Evolutionary conservation across 1,140 invertebrate species (phyloP).

Genomic region (Lethrus apterus): DNA sequence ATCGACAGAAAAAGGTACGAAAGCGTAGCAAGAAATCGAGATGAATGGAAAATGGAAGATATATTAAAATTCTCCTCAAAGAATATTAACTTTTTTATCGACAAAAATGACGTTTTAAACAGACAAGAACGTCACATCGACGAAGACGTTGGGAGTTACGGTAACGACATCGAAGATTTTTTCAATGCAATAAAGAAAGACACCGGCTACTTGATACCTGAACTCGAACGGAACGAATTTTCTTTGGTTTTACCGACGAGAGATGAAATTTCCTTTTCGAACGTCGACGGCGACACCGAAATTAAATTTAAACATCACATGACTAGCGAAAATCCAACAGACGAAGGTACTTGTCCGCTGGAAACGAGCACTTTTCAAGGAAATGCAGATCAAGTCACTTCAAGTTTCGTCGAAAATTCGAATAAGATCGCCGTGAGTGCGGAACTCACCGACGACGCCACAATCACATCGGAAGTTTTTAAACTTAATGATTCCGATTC

Average conservation of each 20-base stretch:
- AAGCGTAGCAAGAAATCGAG: neutral
- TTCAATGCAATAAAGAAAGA: constrained; percentile 14
- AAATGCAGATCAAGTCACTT: neutral
- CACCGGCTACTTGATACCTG: constrained; percentile 5
- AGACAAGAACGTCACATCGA: neutral
- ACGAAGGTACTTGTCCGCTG: neutral
- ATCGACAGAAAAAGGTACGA: neutral
- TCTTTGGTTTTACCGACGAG: constrained; percentile 15
- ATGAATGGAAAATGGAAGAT: neutral
- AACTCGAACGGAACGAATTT: neutral
- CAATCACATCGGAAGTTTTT: neutral
- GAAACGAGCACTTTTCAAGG: too few relatives aligned
- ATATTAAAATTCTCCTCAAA: too few relatives aligned
- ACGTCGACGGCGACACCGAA: constrained; percentile 11
- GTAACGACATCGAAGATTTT: neutral
- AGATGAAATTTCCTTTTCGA: constrained; percentile 13
- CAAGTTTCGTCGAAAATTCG: neutral
- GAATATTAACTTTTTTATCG: too few relatives aligned
- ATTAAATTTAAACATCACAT: constrained; percentile 6
- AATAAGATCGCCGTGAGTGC: neutral
- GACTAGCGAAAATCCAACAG: neutral
- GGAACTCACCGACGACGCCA: neutral
- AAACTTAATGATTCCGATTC: neutral
- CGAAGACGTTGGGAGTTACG: neutral
- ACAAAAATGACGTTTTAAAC: too few relatives aligned